These are phyloP conservation scores for Ceratosolen solmsi DNA, from an alignment of 1,140 invertebrate genomes.

Conservation along the genomic window DNA sequence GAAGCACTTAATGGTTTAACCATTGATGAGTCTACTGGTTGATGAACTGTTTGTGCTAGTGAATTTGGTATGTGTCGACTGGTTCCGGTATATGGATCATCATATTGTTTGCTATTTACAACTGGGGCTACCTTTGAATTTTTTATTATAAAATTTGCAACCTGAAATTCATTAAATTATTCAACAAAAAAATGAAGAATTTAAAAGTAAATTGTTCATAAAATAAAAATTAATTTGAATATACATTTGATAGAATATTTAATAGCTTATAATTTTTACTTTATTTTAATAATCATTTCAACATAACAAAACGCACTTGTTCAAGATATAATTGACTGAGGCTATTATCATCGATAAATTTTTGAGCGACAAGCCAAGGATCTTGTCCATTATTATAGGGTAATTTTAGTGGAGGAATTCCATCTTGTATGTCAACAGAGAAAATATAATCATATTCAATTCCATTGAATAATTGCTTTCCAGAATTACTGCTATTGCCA, in stretches of 20 bases:
- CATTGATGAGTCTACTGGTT: conserved; percentile 56
- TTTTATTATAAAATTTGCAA: conserved; percentile 94
- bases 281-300: neutral
- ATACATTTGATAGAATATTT: too few relatives aligned
- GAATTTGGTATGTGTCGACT: conserved; percentile 81
- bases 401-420: conserved; percentile 88
- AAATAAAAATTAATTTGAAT: too few relatives aligned
- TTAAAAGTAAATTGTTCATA: too few relatives aligned
- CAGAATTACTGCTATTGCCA: conserved; percentile 77
- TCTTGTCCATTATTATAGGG: conserved; percentile 93
- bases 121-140: conserved; percentile 75
- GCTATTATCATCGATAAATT: conserved; percentile 91
- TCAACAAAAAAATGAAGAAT: conserved; percentile 21
- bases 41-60: conserved; percentile 45
- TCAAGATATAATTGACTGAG: conserved; percentile 92
- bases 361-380: conserved; percentile 91
- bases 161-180: conserved; percentile 73
- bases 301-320: conserved; percentile 77
- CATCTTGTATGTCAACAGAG: conserved; percentile 93
- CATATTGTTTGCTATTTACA: conserved; percentile 73
- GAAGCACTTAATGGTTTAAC: conserved; percentile 51
- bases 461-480: conserved; percentile 88
- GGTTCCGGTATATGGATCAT: conserved; percentile 88
- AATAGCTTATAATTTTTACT: too few relatives aligned
- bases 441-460: conserved; percentile 97